Evolutionary conservation across 1,140 invertebrate species (phyloP), one percentile per base, ranked within the genome.

Genomic region (Parapsyche elsis): DNA sequence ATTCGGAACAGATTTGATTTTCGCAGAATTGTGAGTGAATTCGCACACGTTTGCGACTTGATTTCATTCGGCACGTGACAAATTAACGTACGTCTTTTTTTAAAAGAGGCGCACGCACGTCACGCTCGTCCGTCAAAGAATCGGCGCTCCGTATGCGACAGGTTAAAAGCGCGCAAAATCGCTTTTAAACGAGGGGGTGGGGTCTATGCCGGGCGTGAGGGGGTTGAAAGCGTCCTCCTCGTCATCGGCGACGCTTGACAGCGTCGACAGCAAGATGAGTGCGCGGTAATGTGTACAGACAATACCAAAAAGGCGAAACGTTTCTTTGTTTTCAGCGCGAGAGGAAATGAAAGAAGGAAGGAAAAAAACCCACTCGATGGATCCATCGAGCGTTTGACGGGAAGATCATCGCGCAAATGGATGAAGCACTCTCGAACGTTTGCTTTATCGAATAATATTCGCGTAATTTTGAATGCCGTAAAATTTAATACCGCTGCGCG

Each of bases 91-190:
- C 10, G 16, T 12, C 10, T 53, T 12, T 24, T 23, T 67, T 67
- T 10, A 26, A 26, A 26, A 67, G 26, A 67, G 21, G 4, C 64
- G 49, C 1, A 53, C 49, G 49, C 30, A 38, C 30, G 16, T 61
- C 57, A 61, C 57, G 9, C 21, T 61, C 57, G 57, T 5, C 16
- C 57, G 57, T 61, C 16, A 19, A 38, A 38, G 30, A 38, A 38
- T 53, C 49, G 49, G 12, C 49, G 49, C 30, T 61, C n/a, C n/a
- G n/a, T n/a, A n/a, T n/a, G n/a, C 59, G 64, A 9, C 64, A 23
- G 64, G 64, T 67, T 67, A 67, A 67, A 67, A 67, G 64, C 49
- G 45, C 73, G 46, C 49, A 23, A 75, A 75, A 75, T 75, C 73
- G 45, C 44, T 75, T 75, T 75, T 57, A 75, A 75, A 75, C 73